Base-by-base conservation (phyloP, 2,888 invertebrate genomes). In the Abrostola tripartita region DNA sequence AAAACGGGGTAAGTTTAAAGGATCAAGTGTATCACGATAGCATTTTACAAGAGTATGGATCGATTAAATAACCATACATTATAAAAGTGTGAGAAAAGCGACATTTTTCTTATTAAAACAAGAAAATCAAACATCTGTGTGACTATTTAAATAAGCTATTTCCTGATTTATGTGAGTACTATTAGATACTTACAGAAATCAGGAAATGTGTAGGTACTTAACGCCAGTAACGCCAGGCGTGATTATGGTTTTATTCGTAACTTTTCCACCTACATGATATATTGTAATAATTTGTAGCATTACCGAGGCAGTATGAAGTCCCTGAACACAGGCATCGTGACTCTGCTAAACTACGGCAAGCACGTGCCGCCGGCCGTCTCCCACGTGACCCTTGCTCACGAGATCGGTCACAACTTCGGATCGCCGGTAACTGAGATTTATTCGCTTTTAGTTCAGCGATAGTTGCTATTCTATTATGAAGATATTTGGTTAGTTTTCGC, bases 361-460 rank as follows among this genome's bases (percentile, higher is more conserved):
- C 98, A 98, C 91, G 99, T 99, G 70, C 99, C 99, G 66, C 98
- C 99, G n/a, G 98, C 99, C 58, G 99, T 99, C 51, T 99, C 99
- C 10, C 99, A 99, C 92, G 98, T 99, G 76, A 99, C 99, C 5
- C 96, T 99, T 78, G 99, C 99, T 12, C 99, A 99, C 93, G 99
- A 99, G 95, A 99, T 99, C 85, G 99, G 99, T 63, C 99, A 99
- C 94, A 99, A 99, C 94, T 99, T 99, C 89, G 99, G 99, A 74
- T 98, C 98, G 58, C 99, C 99, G 90, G 98, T 98, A 95, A 85
- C 81, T 72, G 37, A 40, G 36, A 58, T 71, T 55, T 70, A 72
- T 61, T 56, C 56, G 4, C 61, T 59, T 53, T 52, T 58, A 35
- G 42, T 24, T 52, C 42, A 0, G 38, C 57, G 44, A 37, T 51